phyloP scores from a whole-genome alignment of 2,113 vertebrate genomes.

The Isurus oxyrinchus region DNA sequence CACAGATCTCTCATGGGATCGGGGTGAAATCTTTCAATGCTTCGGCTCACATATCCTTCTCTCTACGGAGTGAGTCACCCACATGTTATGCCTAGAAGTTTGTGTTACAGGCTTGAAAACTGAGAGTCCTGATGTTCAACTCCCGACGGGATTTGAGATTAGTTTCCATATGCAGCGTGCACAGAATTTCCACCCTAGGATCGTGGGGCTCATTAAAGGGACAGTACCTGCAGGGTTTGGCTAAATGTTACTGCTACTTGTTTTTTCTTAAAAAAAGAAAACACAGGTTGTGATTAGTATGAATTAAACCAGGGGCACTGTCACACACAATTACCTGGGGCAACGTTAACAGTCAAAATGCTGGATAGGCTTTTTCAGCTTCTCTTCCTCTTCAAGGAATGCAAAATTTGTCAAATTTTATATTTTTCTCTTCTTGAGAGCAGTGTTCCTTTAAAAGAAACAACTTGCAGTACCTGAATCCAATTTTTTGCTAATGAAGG shows the following conservation, averaged over 20 bases:
- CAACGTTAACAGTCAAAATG: not conserved
- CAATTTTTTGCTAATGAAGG: not conserved
- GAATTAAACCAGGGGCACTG: not conserved
- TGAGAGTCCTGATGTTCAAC: not conserved
- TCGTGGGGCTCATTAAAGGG: not conserved
- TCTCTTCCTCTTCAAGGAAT: not conserved
- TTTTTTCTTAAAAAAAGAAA: not conserved
- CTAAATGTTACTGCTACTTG: not conserved
- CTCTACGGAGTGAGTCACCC: not conserved
- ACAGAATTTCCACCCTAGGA: not conserved
- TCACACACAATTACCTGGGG: not conserved
- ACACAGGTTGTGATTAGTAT: not conserved
- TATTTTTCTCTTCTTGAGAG: not conserved
- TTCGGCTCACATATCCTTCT: not conserved
- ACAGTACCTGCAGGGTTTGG: not conserved
- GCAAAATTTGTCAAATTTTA: not conserved
- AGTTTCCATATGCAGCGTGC: not conserved
- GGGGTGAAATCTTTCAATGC: not conserved
- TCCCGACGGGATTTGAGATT: not conserved
- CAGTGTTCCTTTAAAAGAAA: not conserved
- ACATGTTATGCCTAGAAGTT: not conserved
- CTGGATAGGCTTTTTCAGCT: not conserved
- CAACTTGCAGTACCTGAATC: not conserved
- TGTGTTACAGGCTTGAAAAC: not conserved
- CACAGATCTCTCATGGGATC: not conserved